These are phyloP conservation scores for Junonia oenone DNA, from an alignment of 2,888 invertebrate species.

Conservation along the genomic window DNA sequence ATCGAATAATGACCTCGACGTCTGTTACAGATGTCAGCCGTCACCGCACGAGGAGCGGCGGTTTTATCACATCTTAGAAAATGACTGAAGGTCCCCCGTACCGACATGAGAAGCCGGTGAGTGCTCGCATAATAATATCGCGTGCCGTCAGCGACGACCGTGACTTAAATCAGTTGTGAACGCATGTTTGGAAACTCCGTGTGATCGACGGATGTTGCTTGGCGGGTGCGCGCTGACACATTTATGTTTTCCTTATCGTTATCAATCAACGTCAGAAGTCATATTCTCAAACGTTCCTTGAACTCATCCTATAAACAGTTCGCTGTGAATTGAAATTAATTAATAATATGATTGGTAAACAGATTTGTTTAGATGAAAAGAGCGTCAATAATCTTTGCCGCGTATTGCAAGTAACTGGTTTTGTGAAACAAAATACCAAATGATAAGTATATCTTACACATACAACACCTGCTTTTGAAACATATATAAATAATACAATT, in stretches of 20 bases:
- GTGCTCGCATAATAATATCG: slow-evolving; percentile 36
- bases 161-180: slow-evolving; percentile 25
- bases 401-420: slow-evolving; percentile 34
- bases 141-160: slow-evolving; percentile 28
- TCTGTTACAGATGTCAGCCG: slow-evolving; percentile 73
- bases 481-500: neutral
- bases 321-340: neutral
- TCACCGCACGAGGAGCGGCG: slow-evolving; percentile 72
- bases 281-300: neutral
- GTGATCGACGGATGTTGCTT: slow-evolving; percentile 7
- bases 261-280: slow-evolving; percentile 19
- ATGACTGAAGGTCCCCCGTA: slow-evolving; percentile 69
- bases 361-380: slow-evolving; percentile 10
- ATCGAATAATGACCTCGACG: slow-evolving; percentile 57
- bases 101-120: slow-evolving; percentile 72
- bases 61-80: slow-evolving; percentile 76
- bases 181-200: slow-evolving; percentile 16
- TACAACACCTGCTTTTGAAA: neutral
- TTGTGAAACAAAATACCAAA: slow-evolving; percentile 14
- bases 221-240: slow-evolving; percentile 7
- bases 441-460: slow-evolving; percentile 17
- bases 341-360: slow-evolving; percentile 1
- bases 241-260: slow-evolving; percentile 21
- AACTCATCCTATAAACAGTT: slow-evolving; percentile 1
- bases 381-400: slow-evolving; percentile 16